Percentiles rank a stretch among this genome's conserved stretches.
phyloP scores from a whole-genome alignment of 2,888 invertebrate genomes.

The Myopa tessellatipennis region DNA sequence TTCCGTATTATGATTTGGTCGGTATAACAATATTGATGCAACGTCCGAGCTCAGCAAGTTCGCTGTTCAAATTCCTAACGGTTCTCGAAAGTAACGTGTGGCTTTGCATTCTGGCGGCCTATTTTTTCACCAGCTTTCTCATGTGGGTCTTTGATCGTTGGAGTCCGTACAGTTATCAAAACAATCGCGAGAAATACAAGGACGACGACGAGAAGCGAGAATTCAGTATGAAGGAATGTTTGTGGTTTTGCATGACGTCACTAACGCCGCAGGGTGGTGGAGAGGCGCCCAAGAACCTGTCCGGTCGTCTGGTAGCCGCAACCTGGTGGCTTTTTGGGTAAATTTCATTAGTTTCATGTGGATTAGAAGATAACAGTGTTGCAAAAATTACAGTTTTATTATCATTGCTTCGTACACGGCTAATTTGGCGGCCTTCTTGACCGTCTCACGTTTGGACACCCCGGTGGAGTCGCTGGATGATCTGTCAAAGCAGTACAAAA shows the following conservation, averaged over 20 bases:
- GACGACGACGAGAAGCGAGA: conserved; percentile 94
- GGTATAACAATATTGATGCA: conserved; percentile 97
- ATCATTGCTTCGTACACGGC: conserved; percentile 99
- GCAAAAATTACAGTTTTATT: conserved; percentile 76
- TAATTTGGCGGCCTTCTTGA: conserved; percentile 96
- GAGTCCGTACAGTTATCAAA: conserved; percentile 97
- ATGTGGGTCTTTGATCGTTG: conserved; percentile 98
- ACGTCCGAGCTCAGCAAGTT: conserved; percentile 87
- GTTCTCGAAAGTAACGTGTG: conserved; percentile 96
- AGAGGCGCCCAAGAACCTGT: conserved; percentile 95
- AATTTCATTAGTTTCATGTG: conserved; percentile 22
- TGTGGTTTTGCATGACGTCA: conserved; percentile 99
- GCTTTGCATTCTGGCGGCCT: conserved; percentile 94
- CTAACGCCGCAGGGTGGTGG: conserved; percentile 95
- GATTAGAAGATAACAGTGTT: background rate
- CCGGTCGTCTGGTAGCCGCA: conserved; percentile 93
- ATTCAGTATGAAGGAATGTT: conserved; percentile 94
- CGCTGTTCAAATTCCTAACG: conserved; percentile 95
- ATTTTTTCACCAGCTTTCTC: conserved; percentile 92
- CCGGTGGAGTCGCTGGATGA: conserved; percentile 95
- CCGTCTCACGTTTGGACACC: conserved; percentile 91
- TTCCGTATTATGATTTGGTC: conserved; percentile 97
- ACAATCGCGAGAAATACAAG: conserved; percentile 91
- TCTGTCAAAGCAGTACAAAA: conserved; percentile 94
- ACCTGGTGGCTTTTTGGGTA: conserved; percentile 99